phyloP scores from a whole-genome alignment of 2,797 vertebrate species.

The Numenius phaeopus region DNA sequence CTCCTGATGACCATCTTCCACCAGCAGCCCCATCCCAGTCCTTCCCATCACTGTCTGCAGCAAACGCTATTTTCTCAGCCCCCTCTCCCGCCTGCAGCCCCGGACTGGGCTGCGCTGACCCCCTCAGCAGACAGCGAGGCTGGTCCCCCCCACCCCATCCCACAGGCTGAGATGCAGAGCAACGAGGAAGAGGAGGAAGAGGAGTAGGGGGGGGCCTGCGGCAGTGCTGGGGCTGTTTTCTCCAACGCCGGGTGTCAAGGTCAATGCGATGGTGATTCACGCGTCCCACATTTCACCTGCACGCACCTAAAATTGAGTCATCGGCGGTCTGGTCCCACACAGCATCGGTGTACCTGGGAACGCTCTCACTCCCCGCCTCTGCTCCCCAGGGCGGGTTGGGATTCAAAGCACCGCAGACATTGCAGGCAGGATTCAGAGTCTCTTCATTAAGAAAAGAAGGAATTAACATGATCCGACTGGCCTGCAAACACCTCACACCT shows the following conservation, averaged over 20 bases:
- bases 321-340: fast-evolving
- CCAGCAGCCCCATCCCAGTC: not conserved
- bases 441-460: not conserved
- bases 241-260: not conserved
- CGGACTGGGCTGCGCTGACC: not conserved
- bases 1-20: not conserved
- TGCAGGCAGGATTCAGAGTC: not conserved
- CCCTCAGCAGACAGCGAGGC: not conserved
- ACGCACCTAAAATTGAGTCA: not conserved
- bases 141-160: too few species aligned
- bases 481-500: not conserved
- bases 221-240: not conserved
- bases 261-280: not conserved
- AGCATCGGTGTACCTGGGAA: fast-evolving
- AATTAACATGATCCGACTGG: not conserved
- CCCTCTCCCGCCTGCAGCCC: not conserved
- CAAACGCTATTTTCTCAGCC: too few species aligned
- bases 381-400: fast-evolving
- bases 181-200: not conserved
- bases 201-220: too few species aligned
- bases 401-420: not conserved
- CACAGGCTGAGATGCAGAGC: too few species aligned
- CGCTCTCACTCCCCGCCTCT: not conserved
- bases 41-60: not conserved
- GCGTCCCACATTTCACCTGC: not conserved